Conservation (phyloP, 2,888 invertebrate species). For the Protula sp. region DNA sequence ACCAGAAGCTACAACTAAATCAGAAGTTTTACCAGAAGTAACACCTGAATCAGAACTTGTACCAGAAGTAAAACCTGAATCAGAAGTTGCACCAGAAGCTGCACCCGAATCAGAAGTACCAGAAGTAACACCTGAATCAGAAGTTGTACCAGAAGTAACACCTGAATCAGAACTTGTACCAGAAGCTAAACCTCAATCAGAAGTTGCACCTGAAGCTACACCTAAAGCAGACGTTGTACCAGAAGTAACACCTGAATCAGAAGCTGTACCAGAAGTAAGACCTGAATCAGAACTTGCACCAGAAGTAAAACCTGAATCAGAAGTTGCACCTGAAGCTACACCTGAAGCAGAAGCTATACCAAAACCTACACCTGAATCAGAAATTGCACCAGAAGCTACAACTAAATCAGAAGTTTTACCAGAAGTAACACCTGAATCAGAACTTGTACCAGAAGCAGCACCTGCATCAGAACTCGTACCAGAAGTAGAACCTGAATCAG, state of each 20-base stretch:
- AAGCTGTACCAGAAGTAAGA: slow-evolving; percentile 10
- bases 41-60: slow-evolving; percentile 5
- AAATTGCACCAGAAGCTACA: slow-evolving; percentile 3
- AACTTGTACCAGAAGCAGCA: neutral
- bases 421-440: slow-evolving; percentile 5
- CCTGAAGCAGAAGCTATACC: slow-evolving; percentile 3
- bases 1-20: slow-evolving; percentile 1
- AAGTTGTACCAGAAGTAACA: slow-evolving; percentile 3
- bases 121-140: slow-evolving; percentile 5
- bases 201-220: neutral
- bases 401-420: neutral
- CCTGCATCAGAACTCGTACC: too few species aligned
- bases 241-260: neutral
- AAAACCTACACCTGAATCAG: neutral
- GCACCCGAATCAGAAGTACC: too few species aligned
- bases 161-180: slow-evolving; percentile 4
- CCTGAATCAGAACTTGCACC: slow-evolving; percentile 3
- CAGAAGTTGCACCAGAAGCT: neutral
- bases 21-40: slow-evolving; percentile 2
- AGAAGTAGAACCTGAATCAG: slow-evolving; percentile 5
- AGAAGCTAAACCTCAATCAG: slow-evolving; percentile 8
- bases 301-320: slow-evolving; percentile 4
- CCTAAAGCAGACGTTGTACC: neutral
- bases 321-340: neutral
- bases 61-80: slow-evolving; percentile 2